phyloP scores from a whole-genome alignment of 2,113 vertebrate genomes.

The Chloropsis hardwickii region DNA sequence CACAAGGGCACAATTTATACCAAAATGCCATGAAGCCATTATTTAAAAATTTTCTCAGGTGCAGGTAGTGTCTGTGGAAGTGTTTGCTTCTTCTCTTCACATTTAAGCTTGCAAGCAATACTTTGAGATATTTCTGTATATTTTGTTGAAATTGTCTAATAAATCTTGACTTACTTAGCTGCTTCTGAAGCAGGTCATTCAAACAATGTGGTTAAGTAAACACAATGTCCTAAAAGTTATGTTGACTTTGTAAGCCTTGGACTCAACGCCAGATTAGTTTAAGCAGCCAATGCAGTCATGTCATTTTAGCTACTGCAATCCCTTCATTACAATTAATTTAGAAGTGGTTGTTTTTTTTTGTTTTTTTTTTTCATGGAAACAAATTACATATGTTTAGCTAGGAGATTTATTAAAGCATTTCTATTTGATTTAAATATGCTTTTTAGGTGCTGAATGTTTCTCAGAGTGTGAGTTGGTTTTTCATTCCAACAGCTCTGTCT shows the following conservation, averaged over 20 bases:
- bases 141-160: slow-evolving; percentile 39
- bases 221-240: neutral
- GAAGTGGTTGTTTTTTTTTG: neutral
- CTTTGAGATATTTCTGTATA: neutral
- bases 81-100: slow-evolving; percentile 21
- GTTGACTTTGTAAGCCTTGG: neutral
- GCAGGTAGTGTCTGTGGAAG: neutral
- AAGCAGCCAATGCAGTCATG: neutral
- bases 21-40: neutral
- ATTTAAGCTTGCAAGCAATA: slow-evolving; percentile 14
- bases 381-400: neutral
- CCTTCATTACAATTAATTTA: neutral
- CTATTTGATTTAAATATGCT: neutral
- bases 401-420: neutral
- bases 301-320: neutral
- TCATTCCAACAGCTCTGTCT: neutral
- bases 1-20: neutral
- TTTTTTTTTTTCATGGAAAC: neutral
- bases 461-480: neutral
- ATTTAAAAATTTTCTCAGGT: neutral
- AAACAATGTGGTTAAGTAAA: slow-evolving; percentile 11
- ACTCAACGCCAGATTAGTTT: neutral
- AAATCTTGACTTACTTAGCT: slow-evolving; percentile 20
- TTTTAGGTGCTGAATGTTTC: neutral
- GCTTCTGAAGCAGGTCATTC: neutral